phyloP scores from a whole-genome alignment of 1,140 invertebrate genomes.

The Lepidotrigona ventralis region DNA sequence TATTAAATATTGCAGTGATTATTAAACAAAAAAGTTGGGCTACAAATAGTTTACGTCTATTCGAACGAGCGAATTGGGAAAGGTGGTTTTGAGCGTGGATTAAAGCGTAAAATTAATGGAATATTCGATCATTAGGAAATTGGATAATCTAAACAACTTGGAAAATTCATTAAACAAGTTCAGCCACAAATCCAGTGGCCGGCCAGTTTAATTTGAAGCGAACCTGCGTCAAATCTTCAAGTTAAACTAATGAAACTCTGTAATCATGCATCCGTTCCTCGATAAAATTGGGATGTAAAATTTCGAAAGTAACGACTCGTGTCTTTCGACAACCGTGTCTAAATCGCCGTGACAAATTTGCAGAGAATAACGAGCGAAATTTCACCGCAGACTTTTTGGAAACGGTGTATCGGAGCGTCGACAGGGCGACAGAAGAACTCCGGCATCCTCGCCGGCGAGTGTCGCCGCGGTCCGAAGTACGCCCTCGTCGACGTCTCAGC shows the following conservation, averaged over 20 bases:
- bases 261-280: no score
- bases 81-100: neutral
- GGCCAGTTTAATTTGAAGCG: neutral
- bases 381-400: slow-evolving; percentile 72
- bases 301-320: no score
- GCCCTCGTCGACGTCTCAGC: slow-evolving; percentile 63
- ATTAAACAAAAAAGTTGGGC: neutral
- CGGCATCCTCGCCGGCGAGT: slow-evolving; percentile 87
- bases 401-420: slow-evolving; percentile 72
- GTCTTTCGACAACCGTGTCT: no score
- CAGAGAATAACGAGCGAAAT: neutral
- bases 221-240: neutral
- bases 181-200: neutral
- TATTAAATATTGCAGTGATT: no score
- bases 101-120: neutral
- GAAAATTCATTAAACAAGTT: no score
- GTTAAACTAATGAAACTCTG: no score
- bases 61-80: neutral
- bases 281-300: no score
- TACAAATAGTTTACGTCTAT: neutral
- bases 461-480: slow-evolving; percentile 72
- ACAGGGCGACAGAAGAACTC: slow-evolving; percentile 81
- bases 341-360: no score
- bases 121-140: neutral
- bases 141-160: neutral